Conservation (phyloP, 2,113 vertebrate genomes). For the Corythornis cristatus region DNA sequence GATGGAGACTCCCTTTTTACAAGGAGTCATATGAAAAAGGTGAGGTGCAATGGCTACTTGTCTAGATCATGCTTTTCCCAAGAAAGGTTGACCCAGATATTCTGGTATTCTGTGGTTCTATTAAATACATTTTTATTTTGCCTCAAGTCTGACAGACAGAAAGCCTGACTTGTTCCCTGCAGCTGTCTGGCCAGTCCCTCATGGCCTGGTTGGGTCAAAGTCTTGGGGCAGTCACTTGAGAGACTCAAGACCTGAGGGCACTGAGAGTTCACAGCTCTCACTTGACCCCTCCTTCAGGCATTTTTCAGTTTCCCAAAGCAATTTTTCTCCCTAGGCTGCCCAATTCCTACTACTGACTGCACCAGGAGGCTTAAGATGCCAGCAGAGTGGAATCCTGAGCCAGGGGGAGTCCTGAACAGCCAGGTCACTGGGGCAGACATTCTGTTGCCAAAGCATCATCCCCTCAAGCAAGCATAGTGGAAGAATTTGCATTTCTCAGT, state of each 20-base stretch:
- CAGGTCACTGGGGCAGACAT: neutral
- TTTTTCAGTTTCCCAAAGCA: neutral
- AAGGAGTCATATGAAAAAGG: neutral
- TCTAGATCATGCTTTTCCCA: rapidly evolving
- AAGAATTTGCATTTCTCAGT: neutral
- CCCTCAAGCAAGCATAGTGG: neutral
- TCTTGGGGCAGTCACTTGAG: too few relatives aligned
- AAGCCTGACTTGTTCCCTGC: neutral
- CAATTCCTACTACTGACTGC: neutral
- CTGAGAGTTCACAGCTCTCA: neutral
- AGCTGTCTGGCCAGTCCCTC: neutral
- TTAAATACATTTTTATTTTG: neutral
- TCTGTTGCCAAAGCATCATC: rapidly evolving
- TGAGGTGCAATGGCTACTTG: rapidly evolving
- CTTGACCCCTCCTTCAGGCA: neutral
- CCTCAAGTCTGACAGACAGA: neutral
- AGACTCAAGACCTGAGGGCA: too few relatives aligned
- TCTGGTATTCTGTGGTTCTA: neutral
- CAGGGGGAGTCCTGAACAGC: neutral
- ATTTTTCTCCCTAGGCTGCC: neutral
- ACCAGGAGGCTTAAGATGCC: neutral
- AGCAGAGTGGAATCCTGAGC: neutral
- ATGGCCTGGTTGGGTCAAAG: neutral
- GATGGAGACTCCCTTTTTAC: neutral
- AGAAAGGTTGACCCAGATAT: neutral